Percentiles rank a stretch among this genome's conserved stretches.
Conservation (phyloP, 2,113 vertebrate species). For the Hippocampus abdominalis region DNA sequence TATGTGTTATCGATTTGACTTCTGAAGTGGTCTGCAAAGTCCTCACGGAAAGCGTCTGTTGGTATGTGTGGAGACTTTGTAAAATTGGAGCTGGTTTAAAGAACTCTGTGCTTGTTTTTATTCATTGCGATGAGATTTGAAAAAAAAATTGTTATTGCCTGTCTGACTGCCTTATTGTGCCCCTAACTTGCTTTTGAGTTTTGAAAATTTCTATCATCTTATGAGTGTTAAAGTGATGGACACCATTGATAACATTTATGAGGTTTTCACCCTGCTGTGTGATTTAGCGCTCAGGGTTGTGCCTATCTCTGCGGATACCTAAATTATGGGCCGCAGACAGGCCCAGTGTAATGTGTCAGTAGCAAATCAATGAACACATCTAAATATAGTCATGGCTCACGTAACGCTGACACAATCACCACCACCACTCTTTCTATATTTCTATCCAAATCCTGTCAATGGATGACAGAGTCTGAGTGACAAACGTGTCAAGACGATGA, state of each 20-base stretch:
- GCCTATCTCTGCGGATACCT: slow-evolving; percentile 47
- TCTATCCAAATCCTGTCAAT: slow-evolving; percentile 45
- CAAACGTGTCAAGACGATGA: background rate
- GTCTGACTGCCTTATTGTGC: background rate
- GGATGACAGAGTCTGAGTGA: background rate
- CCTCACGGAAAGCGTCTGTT: no score
- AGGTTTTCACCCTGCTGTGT: slow-evolving; percentile 5
- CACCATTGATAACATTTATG: slow-evolving; percentile 18
- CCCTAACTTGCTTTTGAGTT: background rate
- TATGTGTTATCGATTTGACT: no score
- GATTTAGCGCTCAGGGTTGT: slow-evolving; percentile 56
- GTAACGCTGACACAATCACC: slow-evolving; percentile 63
- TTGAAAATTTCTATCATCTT: background rate
- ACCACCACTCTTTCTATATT: slow-evolving; percentile 43
- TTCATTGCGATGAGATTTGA: no score
- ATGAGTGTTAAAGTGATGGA: background rate
- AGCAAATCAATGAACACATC: slow-evolving; percentile 67
- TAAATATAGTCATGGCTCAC: slow-evolving; percentile 72
- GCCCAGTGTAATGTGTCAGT: slow-evolving; percentile 62
- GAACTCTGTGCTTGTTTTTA: no score
- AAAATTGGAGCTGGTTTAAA: no score
- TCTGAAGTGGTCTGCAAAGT: no score
- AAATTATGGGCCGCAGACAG: slow-evolving; percentile 63
- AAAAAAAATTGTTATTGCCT: no score
- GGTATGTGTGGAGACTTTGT: no score